Evolutionary conservation across 1,140 invertebrate species (phyloP).

Genomic region (Holcopasites calliopsidis): DNA sequence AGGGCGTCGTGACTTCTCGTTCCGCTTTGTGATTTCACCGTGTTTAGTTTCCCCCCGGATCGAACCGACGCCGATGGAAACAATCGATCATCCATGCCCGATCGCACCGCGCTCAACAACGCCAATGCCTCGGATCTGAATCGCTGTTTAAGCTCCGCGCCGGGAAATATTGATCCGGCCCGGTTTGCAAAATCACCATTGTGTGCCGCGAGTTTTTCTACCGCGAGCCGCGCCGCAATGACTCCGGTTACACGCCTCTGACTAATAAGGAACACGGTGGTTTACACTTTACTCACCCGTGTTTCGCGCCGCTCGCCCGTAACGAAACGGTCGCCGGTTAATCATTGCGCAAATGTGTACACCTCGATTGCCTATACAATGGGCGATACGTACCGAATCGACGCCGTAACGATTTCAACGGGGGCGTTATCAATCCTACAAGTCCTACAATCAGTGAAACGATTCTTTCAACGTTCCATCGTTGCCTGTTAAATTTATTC

Average conservation of each 20-base stretch:
- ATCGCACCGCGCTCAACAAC: neutral
- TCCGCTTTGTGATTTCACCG: conserved; percentile 26
- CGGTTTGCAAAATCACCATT: conserved; percentile 35
- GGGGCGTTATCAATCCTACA: no score
- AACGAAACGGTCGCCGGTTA: conserved; percentile 56
- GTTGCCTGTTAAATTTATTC: no score
- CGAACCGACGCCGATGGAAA: conserved; percentile 5
- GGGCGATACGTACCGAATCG: conserved; percentile 48
- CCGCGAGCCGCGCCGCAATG: conserved; percentile 45
- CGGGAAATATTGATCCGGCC: conserved; percentile 39
- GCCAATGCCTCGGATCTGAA: conserved; percentile 35
- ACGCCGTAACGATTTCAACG: neutral
- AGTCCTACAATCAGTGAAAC: no score
- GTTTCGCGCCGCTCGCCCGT: conserved; percentile 63
- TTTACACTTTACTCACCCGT: conserved; percentile 74
- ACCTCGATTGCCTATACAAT: conserved; percentile 46
- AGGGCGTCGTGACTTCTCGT: neutral
- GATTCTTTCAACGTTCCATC: no score
- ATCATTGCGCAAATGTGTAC: conserved; percentile 38
- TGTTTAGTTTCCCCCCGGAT: neutral
- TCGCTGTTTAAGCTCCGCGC: conserved; percentile 21
- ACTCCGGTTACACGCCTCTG: conserved; percentile 61
- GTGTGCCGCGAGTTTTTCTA: conserved; percentile 49
- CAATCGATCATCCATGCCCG: neutral
- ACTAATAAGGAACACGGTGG: conserved; percentile 73